Percentiles rank a stretch among this genome's conserved stretches.
phyloP scores from a whole-genome alignment of 2,888 invertebrate genomes.

The Dioctria rufipes region DNA sequence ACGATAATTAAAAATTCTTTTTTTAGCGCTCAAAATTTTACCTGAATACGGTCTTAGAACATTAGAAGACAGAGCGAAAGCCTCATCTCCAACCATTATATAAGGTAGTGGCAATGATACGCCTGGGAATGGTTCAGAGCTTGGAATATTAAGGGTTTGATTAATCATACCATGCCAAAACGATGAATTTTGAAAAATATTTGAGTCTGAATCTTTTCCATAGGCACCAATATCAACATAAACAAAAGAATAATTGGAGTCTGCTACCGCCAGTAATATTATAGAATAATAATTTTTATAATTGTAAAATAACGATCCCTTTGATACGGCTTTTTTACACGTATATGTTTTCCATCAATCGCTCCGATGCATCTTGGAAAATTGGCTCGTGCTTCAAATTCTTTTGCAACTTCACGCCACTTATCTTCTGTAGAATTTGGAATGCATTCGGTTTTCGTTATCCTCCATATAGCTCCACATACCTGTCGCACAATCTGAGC shows the following conservation, averaged over 20 bases:
- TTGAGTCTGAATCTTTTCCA: conserved; percentile 38
- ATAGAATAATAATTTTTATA: conserved; percentile 40
- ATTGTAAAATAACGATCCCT: background rate
- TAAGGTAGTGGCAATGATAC: conserved; percentile 2
- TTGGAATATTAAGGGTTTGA: background rate
- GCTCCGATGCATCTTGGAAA: background rate
- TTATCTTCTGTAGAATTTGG: background rate
- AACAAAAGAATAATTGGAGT: conserved; percentile 43
- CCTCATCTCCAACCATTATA: conserved; percentile 1
- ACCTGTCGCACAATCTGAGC: background rate
- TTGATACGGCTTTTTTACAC: too few relatives aligned
- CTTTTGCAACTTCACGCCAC: background rate
- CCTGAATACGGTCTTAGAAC: conserved; percentile 1
- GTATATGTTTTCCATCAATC: background rate
- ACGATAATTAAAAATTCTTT: conserved; percentile 42
- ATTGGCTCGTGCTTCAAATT: background rate
- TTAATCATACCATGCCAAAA: too few relatives aligned
- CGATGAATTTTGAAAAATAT: too few relatives aligned
- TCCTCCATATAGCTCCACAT: background rate
- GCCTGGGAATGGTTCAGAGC: background rate
- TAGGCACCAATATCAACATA: conserved; percentile 47
- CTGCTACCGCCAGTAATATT: too few relatives aligned
- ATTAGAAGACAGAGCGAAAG: conserved; percentile 1
- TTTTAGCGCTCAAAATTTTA: background rate
- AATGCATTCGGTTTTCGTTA: background rate